These are phyloP conservation scores for Podilymbus podiceps DNA, from an alignment of 2,113 vertebrate species.

Conservation along the genomic window DNA sequence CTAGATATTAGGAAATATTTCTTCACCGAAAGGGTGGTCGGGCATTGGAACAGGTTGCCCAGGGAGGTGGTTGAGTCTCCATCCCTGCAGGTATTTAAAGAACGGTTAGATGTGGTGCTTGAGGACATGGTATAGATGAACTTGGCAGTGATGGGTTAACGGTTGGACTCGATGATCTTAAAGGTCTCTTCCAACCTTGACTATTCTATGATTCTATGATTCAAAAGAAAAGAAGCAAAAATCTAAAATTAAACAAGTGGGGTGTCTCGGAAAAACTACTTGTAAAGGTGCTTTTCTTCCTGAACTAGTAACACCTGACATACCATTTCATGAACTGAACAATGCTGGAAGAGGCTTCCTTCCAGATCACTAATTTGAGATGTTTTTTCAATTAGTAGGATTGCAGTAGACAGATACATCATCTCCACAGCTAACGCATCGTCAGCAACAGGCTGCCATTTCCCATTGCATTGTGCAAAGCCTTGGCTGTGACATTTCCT, in stretches of 20 bases:
- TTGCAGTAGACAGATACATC: not conserved
- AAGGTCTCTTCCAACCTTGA: no score
- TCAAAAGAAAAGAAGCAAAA: not conserved
- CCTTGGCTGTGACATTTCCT: not conserved
- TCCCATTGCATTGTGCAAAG: not conserved
- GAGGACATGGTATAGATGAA: no score
- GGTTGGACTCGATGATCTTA: no score
- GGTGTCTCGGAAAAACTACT: not conserved
- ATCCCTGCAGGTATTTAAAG: no score
- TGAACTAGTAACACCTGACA: not conserved
- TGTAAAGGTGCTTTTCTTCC: not conserved
- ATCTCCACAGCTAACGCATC: not conserved
- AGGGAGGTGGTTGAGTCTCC: no score
- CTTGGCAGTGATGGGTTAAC: no score
- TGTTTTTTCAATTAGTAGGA: not conserved
- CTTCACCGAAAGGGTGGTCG: no score
- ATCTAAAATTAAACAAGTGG: not conserved
- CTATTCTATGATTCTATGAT: no score
- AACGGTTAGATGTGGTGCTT: no score
- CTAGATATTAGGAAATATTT: no score
- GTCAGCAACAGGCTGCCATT: not conserved
- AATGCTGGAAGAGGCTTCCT: not conserved
- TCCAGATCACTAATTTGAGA: not conserved
- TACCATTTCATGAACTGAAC: not conserved
- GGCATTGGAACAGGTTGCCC: no score